Evolutionary conservation across 2,113 vertebrate genomes (phyloP), one percentile per base, ranked within the genome.

Genomic region (Corythornis cristatus): DNA sequence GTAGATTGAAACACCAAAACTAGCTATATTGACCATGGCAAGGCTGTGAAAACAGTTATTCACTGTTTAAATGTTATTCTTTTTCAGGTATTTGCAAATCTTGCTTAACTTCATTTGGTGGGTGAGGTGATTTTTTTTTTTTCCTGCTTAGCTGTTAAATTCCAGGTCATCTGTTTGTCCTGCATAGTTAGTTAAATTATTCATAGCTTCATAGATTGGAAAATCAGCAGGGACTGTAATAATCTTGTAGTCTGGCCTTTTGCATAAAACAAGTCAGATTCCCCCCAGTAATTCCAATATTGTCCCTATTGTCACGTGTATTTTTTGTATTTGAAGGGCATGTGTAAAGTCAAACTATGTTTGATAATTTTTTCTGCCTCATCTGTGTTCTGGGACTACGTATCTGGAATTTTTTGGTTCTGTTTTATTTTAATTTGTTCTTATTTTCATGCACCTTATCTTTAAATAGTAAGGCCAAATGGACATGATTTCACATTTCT

Each of bases 161-260:
- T 82, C 23, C n/a, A 65, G 31, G 45, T 89, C 22, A 13, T 78
- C 21, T 53, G 17, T 87, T 78, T 74, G 62, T 92, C 62, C 58
- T 91, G 85, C 28, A 64, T 93, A 85, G 31, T 85, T 73, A 88
- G 31, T 85, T 94, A 77, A 85, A 88, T 91, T 91, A 83, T 85
- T 93, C 67, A 82, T 65, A 54, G 16, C 9, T 79, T 84, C 74
- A 76, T 43, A 76, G 33, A 87, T 66, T 29, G 83, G 60, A 83
- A 89, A 79, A 89, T 46, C 64, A 87, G 78, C 58, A 76, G 58
- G 31, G 67, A 62, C 50, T 4, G 1, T 76, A 64, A 18, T 35
- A 81, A 74, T 66, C 33, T 76, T 43, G 26, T 50, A 89, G 42
- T 73, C 71, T 94, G 71, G 83, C 74, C 71, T 86, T 75, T n/a